Percentiles rank a stretch among this genome's conserved stretches.
These are phyloP conservation scores for Gnatocerus cornutus DNA, from an alignment of 2,888 invertebrate genomes.

Conservation along the genomic window DNA sequence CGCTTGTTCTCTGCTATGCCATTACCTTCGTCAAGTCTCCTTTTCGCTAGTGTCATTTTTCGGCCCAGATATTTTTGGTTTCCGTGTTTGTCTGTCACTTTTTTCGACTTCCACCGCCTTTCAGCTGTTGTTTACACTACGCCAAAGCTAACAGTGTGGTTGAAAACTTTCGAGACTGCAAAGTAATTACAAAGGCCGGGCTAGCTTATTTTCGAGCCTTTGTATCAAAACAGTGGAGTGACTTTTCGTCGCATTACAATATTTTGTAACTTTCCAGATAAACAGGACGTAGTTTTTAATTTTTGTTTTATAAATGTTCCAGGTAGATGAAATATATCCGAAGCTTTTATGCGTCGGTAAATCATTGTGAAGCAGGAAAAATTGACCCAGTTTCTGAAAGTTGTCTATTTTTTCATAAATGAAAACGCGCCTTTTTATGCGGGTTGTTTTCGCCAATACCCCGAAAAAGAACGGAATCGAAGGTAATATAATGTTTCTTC, in stretches of 20 bases:
- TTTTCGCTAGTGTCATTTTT: too few relatives aligned
- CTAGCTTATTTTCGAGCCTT: slow-evolving; percentile 14
- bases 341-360: background rate
- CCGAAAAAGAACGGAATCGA: slow-evolving; percentile 20
- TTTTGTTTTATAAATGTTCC: background rate
- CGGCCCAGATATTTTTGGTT: background rate
- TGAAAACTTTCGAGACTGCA: slow-evolving; percentile 15
- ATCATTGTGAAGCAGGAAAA: slow-evolving; percentile 3
- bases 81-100: slow-evolving; percentile 5
- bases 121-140: slow-evolving; percentile 12
- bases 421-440: slow-evolving; percentile 10
- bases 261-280: slow-evolving; percentile 5
- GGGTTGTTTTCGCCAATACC: slow-evolving; percentile 19
- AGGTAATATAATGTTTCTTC: slow-evolving; percentile 29
- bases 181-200: slow-evolving; percentile 19
- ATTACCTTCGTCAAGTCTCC: too few relatives aligned
- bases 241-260: background rate
- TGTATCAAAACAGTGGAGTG: background rate
- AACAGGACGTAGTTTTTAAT: background rate
- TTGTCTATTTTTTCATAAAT: slow-evolving; percentile 19
- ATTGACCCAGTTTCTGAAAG: slow-evolving; percentile 14
- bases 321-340: background rate
- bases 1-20: too few relatives aligned
- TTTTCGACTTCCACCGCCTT: background rate
- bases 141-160: slow-evolving; percentile 7